phyloP scores from a whole-genome alignment of 2,888 invertebrate genomes.

The Artemia sinica region DNA sequence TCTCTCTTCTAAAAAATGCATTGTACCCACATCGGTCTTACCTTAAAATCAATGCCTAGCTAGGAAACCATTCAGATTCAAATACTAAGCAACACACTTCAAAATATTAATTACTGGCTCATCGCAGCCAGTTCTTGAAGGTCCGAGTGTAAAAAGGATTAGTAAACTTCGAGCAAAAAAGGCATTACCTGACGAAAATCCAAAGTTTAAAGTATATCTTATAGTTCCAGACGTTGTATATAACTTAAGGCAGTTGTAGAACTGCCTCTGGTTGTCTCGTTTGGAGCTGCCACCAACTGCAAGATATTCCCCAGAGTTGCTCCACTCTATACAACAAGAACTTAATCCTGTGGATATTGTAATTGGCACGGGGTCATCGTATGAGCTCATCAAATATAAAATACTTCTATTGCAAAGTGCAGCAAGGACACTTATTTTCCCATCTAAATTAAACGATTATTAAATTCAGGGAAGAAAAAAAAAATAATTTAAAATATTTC shows the following conservation, averaged over 20 bases:
- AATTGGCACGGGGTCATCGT: slow-evolving; percentile 80
- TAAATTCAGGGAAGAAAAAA: too few relatives aligned
- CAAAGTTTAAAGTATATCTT: slow-evolving; percentile 55
- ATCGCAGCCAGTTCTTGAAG: too few relatives aligned
- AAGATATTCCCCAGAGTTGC: slow-evolving; percentile 74
- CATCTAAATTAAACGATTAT: slow-evolving; percentile 31
- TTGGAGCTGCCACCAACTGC: slow-evolving; percentile 58
- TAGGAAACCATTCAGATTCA: too few relatives aligned
- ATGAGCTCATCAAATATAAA: slow-evolving; percentile 69
- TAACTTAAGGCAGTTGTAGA: slow-evolving; percentile 69
- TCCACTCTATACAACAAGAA: slow-evolving; percentile 69
- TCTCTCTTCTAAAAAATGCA: too few relatives aligned
- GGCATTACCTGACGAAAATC: slow-evolving; percentile 47
- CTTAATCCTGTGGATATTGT: slow-evolving; percentile 52
- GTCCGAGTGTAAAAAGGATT: not conserved
- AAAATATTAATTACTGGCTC: too few relatives aligned
- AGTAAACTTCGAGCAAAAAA: not conserved
- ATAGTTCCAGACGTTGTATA: slow-evolving; percentile 70
- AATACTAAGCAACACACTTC: too few relatives aligned
- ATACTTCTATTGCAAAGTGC: slow-evolving; percentile 77
- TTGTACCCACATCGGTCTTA: too few relatives aligned
- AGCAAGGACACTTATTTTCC: slow-evolving; percentile 57
- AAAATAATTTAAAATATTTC: too few relatives aligned
- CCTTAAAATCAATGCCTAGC: too few relatives aligned
- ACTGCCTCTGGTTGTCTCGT: slow-evolving; percentile 34